Evolutionary conservation across 1,140 invertebrate species (phyloP), one percentile per base, ranked within the genome.

Genomic region (Drosophila kurseongensis): DNA sequence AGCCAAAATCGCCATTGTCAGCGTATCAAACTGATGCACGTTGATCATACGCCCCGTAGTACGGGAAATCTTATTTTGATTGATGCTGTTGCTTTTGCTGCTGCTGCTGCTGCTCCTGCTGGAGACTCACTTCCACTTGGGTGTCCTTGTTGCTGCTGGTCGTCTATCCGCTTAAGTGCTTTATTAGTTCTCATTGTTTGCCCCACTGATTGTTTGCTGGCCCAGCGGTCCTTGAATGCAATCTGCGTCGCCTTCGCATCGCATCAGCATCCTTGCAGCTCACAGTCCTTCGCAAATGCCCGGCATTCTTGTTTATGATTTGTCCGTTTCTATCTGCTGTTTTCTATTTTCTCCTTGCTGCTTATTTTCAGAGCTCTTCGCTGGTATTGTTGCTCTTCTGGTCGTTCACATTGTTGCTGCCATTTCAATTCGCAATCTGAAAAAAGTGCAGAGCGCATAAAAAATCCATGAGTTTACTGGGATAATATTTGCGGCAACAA

Each of bases 101-200:
- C 32, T 55, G 69, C 12, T 76, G 63, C 35, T 61, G 41, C 55
- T 66, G 32, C 35, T 72, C 36, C 56, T 74, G 50, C 13, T 75
- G 52, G 29, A 68, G 38, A 18, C 18, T 42, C 29, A 14, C 42
- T 42, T 56, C 50, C 72, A 57, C 51, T 75, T 75, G 60, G 54
- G 13, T 61, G 42, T 77, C 73, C 63, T 76, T 58, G 48, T 56
- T 78, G 58, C 48, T 75, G 63, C 48, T 75, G 63, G 63, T 79
- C 63, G 54, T 73, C 74, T 68, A 89, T 83, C 76, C 68, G 58
- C 80, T 88, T 79, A 78, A 84, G 77, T 89, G 69, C 84, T 84
- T 84, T 89, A 89, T 89, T 90, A 73, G 85, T 89, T 89, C 73
- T 78, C 84, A 89, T 89, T 89, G 84, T 89, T 80, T 84, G 80